Conservation (phyloP, 2,113 vertebrate species). For the Periophthalmodon schlosseri region DNA sequence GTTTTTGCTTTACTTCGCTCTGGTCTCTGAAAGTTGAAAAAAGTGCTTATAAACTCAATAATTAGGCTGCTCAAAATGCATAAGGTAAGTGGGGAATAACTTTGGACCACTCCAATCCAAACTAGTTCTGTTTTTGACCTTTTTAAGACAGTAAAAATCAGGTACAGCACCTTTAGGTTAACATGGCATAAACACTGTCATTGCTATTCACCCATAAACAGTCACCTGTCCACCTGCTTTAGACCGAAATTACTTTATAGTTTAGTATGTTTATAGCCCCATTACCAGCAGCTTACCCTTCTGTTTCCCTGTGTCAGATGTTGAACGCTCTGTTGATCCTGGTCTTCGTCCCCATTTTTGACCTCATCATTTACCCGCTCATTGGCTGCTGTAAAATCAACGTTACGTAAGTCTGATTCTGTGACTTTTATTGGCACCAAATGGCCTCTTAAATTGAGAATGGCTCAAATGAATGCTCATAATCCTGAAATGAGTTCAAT, state of each 20-base stretch:
- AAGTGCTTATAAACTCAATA: no score
- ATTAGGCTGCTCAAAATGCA: no score
- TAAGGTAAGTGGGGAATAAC: no score
- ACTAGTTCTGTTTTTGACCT: no score
- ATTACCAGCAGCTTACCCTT: conserved; percentile 2
- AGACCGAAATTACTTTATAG: conserved; percentile 53
- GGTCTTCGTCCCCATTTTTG: conserved; percentile 92
- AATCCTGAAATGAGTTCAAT: not conserved
- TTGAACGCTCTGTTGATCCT: conserved; percentile 95
- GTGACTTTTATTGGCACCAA: conserved; percentile 31
- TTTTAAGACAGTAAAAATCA: no score
- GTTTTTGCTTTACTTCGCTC: no score
- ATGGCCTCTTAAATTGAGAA: conserved; percentile 25
- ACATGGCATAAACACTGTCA: conserved; percentile 37
- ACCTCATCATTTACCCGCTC: conserved; percentile 90
- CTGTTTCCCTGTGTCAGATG: conserved; percentile 76
- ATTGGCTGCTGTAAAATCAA: conserved; percentile 84
- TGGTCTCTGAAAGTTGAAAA: no score
- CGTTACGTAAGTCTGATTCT: conserved; percentile 86
- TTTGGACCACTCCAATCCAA: no score
- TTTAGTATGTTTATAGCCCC: conserved; percentile 17
- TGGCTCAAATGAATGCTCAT: not conserved
- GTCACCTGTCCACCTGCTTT: not conserved
- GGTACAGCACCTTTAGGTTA: no score
- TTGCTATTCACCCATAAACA: not conserved